These are phyloP conservation scores for Pseudorhombus dupliciocellatus DNA, from an alignment of 2,113 vertebrate species.

Conservation along the genomic window DNA sequence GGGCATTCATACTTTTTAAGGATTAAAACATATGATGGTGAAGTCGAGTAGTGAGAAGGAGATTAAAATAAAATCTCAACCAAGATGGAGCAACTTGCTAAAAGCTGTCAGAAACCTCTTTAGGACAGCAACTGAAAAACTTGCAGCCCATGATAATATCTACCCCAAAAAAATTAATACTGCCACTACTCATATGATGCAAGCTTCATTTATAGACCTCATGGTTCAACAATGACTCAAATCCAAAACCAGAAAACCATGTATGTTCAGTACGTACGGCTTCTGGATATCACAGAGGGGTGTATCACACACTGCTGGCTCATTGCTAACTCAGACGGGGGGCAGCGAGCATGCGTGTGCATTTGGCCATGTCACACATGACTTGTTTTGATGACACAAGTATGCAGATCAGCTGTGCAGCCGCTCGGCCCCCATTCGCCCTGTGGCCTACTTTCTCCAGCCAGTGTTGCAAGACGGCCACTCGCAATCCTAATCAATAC, in stretches of 20 bases:
- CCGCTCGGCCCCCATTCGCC: not conserved
- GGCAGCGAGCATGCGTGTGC: conserved; percentile 21
- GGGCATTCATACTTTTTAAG: not conserved
- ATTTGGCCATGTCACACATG: conserved; percentile 42
- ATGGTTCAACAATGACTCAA: too few relatives aligned
- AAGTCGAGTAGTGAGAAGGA: not conserved
- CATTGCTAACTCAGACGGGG: conserved; percentile 2
- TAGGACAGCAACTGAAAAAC: not conserved
- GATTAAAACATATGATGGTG: conserved; percentile 11
- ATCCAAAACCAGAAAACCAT: not conserved
- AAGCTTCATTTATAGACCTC: not conserved
- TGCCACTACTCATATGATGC: too few relatives aligned
- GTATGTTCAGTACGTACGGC: not conserved
- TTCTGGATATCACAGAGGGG: not conserved
- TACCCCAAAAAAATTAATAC: too few relatives aligned
- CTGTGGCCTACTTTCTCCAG: conserved; percentile 58
- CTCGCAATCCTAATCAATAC: not conserved
- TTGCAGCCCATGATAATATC: not conserved
- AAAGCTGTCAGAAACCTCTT: not conserved
- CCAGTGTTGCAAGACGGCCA: conserved; percentile 36
- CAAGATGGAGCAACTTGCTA: not conserved
- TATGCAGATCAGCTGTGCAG: conserved; percentile 43
- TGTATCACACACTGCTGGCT: not conserved
- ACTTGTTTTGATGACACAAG: conserved; percentile 53
- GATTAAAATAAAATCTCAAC: not conserved